Conservation (phyloP, 2,888 invertebrate species). For the Galeruca laticollis region DNA sequence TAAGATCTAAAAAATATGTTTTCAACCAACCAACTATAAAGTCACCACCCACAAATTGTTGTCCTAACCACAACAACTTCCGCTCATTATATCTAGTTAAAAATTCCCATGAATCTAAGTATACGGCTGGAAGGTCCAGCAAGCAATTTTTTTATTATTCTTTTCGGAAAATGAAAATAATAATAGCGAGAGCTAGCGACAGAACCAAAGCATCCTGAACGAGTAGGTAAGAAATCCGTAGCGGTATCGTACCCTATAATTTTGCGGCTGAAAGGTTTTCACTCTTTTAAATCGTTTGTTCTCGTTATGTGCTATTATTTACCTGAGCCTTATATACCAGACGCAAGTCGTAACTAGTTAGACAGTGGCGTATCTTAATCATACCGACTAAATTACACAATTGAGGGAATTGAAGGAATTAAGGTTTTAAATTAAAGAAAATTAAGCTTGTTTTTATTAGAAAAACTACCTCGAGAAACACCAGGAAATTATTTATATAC, state of each 20-base stretch:
- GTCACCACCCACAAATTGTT: slow-evolving; percentile 1
- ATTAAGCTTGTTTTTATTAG: no score
- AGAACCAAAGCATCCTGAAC: slow-evolving; percentile 25
- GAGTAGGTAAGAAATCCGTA: slow-evolving; percentile 36
- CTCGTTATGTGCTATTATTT: slow-evolving; percentile 47
- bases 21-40: not conserved
- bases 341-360: slow-evolving; percentile 38
- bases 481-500: no score
- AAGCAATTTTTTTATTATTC: slow-evolving; percentile 13
- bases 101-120: slow-evolving; percentile 18
- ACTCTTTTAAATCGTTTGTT: slow-evolving; percentile 40
- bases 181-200: not conserved
- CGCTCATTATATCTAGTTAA: slow-evolving; percentile 16
- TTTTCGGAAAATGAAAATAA: slow-evolving; percentile 6
- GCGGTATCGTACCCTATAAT: slow-evolving; percentile 47
- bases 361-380: slow-evolving; percentile 27
- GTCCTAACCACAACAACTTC: not conserved
- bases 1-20: no score
- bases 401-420: no score
- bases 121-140: slow-evolving; percentile 13
- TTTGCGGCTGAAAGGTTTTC: slow-evolving; percentile 45
- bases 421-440: no score
- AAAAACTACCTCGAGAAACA: no score
- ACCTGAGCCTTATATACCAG: slow-evolving; percentile 40
- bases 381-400: no score